Evolutionary conservation across 2,113 vertebrate species (phyloP).

Genomic region (human): GRCh38 chr4:65731501-65732000

Average conservation of each 20-base stretch:
- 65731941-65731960: background rate
- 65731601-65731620: background rate
- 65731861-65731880: background rate
- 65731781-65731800: background rate
- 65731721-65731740: background rate
- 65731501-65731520: background rate
- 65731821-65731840: background rate
- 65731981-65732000: background rate
- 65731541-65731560: background rate
- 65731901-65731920: background rate
- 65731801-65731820: background rate
- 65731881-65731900: background rate
- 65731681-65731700: background rate
- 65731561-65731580: background rate
- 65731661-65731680: background rate
- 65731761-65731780: background rate
- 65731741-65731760: background rate
- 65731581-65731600: background rate
- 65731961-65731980: background rate
- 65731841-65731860: background rate
- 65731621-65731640: background rate
- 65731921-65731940: background rate
- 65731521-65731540: background rate
- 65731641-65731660: background rate
- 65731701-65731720: background rate